Percentiles rank a stretch among this genome's conserved stretches.
These are phyloP conservation scores for Oxyruncus cristatus DNA, from an alignment of 2,113 vertebrate genomes.

Conservation along the genomic window DNA sequence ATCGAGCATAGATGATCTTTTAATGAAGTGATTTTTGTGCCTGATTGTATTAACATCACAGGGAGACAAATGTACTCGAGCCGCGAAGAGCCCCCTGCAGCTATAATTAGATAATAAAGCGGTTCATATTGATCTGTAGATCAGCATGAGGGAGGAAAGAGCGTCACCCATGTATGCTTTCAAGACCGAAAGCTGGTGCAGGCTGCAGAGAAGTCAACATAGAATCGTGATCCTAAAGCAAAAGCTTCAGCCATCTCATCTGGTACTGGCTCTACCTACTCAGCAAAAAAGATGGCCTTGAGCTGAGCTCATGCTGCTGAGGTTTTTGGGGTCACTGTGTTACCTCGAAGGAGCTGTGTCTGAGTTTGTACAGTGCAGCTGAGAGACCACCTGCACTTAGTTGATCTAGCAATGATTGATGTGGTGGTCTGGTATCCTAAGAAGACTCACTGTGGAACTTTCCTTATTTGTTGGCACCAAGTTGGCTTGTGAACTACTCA, in stretches of 20 bases:
- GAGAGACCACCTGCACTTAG: not conserved
- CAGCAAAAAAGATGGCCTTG: not conserved
- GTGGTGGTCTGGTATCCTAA: not conserved
- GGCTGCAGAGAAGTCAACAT: not conserved
- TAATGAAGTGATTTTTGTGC: conserved; percentile 59
- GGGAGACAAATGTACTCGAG: conserved; percentile 32
- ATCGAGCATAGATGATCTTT: conserved; percentile 23
- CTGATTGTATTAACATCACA: conserved; percentile 41
- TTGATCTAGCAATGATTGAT: not conserved
- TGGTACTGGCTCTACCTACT: not conserved
- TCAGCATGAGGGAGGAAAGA: not conserved
- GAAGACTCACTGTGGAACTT: not conserved
- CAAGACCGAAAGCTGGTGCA: not conserved
- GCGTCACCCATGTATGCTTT: not conserved
- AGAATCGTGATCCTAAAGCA: not conserved
- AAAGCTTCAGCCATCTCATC: not conserved
- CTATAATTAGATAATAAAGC: conserved; percentile 49
- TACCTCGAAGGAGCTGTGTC: not conserved
- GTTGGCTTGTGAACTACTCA: not conserved
- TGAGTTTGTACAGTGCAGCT: not conserved
- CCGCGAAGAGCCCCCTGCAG: not conserved
- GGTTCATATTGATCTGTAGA: conserved; percentile 43
- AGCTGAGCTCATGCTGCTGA: not conserved
- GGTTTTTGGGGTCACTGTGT: not conserved
- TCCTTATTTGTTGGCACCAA: not conserved